Base-by-base conservation (phyloP, 1,140 invertebrate genomes). In the Druon quercuslanigerum region DNA sequence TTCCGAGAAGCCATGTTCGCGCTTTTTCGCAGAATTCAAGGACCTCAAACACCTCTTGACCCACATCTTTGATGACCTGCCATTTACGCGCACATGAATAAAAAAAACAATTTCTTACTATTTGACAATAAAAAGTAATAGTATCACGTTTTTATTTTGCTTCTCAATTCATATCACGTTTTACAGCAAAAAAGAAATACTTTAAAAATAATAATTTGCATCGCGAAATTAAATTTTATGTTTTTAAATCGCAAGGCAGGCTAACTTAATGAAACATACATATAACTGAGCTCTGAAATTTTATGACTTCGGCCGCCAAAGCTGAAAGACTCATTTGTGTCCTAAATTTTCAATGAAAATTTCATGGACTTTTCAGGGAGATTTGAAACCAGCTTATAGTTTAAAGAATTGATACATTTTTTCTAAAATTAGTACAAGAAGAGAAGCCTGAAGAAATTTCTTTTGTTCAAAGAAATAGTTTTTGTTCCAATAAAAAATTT, bases 1-100 rank as follows among this genome's bases (percentile, higher is more conserved):
- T 75, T 16, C 72, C 51, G 74, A 50, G 74, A 50, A 71, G 72
- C 66, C 50, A 74, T 82, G 78, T 78, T 75, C 52, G 2, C 78
- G 74, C 84, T 85, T 83, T 85, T 81, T 80, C 79, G 79, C 81
- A 75, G 82, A 75, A 80, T 87, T 87, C 88, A 90, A 90, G 88
- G 89, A 91, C 89, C 85, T 84, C 82, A 89, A 88, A 90, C 86
- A 88, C 87, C 86, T 85, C 88, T 90, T 90, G 89, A 89, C 88
- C 90, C 87, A 91, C 87, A 91, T 91, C 90, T 90, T 90, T 60
- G 60, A 72, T 78, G 76, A 81, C 81, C 73, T 50, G 50, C 25
- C 75, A 71, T 73, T 78, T 50, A 75, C 80, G 80, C 74, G 74
- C 52, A 56, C 66, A 19, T 57, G 14, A 50, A 80, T 40, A 40